Conservation (phyloP, 2,113 vertebrate genomes). For the Petroica traversi region DNA sequence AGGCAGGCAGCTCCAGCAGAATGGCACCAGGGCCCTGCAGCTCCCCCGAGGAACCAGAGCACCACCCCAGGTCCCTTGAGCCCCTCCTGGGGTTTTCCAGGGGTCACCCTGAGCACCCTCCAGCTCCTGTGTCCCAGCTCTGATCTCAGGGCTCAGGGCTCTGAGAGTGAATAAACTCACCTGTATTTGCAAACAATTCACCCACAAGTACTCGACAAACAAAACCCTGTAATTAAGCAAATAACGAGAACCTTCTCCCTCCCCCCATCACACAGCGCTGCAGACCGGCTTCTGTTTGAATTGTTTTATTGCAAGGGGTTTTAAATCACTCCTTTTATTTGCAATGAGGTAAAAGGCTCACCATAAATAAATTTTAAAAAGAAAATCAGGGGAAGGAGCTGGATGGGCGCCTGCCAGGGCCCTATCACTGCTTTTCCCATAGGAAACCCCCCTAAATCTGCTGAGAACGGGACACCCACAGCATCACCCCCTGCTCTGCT, state of each 20-base stretch:
- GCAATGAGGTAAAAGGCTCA: constrained; percentile 5
- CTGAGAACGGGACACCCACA: not conserved
- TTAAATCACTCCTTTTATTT: constrained; percentile 38
- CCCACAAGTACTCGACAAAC: constrained; percentile 39
- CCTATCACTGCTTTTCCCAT: constrained; percentile 10
- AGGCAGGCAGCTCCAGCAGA: not conserved
- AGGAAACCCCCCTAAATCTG: constrained; percentile 17
- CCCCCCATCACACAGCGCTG: not conserved
- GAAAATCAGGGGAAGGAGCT: not conserved
- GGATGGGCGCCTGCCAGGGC: not conserved
- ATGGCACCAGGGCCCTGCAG: accelerated
- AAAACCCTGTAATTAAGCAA: constrained; percentile 29
- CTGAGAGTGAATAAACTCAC: constrained; percentile 17
- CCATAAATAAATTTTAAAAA: not conserved
- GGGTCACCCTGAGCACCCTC: not conserved
- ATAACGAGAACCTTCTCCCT: not conserved
- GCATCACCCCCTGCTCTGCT: not conserved
- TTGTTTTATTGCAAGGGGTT: constrained; percentile 5
- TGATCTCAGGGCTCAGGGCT: not conserved
- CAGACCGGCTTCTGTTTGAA: not conserved
- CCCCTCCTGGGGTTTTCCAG: not conserved
- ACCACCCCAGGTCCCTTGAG: accelerated
- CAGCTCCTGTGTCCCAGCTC: not conserved
- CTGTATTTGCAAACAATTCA: constrained; percentile 58
- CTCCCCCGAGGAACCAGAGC: not conserved